Percentiles rank a stretch among this genome's conserved stretches.
Conservation (phyloP, 2,888 invertebrate species). For the Xylota segnis region DNA sequence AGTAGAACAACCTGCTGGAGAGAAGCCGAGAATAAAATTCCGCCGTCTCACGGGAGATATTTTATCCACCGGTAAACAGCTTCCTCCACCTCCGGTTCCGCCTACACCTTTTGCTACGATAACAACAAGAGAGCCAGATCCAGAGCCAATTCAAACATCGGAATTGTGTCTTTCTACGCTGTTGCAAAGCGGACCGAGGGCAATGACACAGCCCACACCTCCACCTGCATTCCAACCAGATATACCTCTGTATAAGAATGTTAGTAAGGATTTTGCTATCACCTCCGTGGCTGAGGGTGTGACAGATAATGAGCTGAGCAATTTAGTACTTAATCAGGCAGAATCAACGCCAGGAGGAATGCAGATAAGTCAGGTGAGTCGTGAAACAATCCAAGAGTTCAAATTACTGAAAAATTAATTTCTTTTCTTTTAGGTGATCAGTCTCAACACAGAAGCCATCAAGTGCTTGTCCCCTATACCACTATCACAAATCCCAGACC, state of each 20-base stretch:
- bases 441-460: conserved; percentile 50
- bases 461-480: conserved; percentile 36
- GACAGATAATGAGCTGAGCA: conserved; percentile 27
- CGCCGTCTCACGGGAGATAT: conserved; percentile 81
- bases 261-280: conserved; percentile 77
- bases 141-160: neutral
- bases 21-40: conserved; percentile 79
- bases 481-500: neutral
- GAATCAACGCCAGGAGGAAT: conserved; percentile 58
- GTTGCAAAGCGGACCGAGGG: conserved; percentile 67
- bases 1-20: conserved; percentile 9
- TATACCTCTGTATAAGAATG: conserved; percentile 71
- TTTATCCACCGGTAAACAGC: conserved; percentile 70
- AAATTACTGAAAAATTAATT: neutral
- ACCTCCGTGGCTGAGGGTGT: conserved; percentile 77
- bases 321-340: conserved; percentile 47
- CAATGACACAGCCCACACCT: conserved; percentile 70
- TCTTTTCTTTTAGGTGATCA: conserved; percentile 48
- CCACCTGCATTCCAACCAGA: conserved; percentile 39
- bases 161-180: conserved; percentile 51
- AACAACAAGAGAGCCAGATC: neutral
- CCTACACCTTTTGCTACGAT: neutral
- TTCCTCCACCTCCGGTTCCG: neutral
- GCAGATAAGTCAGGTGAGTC: conserved; percentile 66
- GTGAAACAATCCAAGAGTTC: neutral